These are phyloP conservation scores for Acinonyx jubatus DNA, from an alignment of 2,113 vertebrate species.

Conservation along the genomic window DNA sequence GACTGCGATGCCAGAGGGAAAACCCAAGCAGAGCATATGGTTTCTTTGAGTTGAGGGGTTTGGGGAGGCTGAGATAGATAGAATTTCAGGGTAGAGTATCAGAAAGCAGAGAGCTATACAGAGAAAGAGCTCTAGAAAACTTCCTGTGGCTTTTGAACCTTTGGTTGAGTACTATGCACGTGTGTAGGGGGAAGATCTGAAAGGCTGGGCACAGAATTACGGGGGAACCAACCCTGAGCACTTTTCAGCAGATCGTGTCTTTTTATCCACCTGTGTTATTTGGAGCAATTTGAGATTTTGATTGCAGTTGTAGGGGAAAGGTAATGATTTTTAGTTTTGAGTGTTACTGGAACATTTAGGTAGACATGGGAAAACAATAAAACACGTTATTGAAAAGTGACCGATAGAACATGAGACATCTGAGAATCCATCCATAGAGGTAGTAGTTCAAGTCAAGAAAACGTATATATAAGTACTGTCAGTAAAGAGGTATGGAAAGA, in stretches of 20 bases:
- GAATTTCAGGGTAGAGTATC: neutral
- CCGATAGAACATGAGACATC: neutral
- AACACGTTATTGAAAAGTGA: neutral
- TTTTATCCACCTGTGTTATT: neutral
- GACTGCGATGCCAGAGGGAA: neutral
- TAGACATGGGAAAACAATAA: neutral
- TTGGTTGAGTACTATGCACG: neutral
- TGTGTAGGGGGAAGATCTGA: neutral
- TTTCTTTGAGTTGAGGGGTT: neutral
- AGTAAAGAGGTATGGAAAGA: neutral
- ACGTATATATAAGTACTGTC: neutral
- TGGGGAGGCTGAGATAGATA: neutral
- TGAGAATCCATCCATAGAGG: neutral
- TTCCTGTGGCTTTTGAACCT: neutral
- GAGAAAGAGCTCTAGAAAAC: neutral
- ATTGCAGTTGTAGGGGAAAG: neutral
- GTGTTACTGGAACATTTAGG: neutral
- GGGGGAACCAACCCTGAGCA: neutral
- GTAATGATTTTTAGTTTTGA: neutral
- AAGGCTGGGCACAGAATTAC: neutral
- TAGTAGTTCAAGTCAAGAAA: neutral
- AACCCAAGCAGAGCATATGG: neutral
- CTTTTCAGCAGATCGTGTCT: neutral
- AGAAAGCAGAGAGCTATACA: neutral
- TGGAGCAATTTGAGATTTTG: constrained; percentile 2